Base-by-base conservation (phyloP, 2,113 vertebrate genomes). In the Dendropsophus ebraccatus region DNA sequence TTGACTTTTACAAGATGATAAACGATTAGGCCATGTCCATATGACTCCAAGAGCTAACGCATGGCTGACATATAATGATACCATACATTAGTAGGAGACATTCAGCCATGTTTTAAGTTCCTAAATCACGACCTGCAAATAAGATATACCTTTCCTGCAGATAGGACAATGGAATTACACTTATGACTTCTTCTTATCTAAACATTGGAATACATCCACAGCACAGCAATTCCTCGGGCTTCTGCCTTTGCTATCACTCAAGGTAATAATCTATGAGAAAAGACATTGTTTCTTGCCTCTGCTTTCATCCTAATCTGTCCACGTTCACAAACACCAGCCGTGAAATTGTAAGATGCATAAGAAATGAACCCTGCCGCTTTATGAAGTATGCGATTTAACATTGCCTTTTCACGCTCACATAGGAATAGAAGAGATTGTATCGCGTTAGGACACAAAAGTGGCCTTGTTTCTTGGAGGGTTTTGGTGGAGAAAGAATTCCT, bases 271-370 rank as follows among this genome's bases (percentile, higher is more conserved):
- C 7, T 47, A 69, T 50, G 65, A 78, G 21, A 70, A 73, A 84
- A 50, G 16, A 16, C 19, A 58, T 62, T 81, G 25, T 79, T 75
- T 58, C 52, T 72, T 74, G 47, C 37, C 5, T 47, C 10, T 49
- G 56, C 50, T 87, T 81, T 81, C n/a, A 87, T 74, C 69, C 49
- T 81, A 72, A 81, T 87, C 84, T 86, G n/a, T 81, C 56, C 23
- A 5, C 11, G 32, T 30, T 58, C 67, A 80, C 69, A 73, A 50
- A 86, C 49, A 25, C 50, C 30, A 25, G 35, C 50, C n/a, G 50
- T 81, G 50, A 86, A 81, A 73, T 74, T 73, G 70, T 72, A 65
- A 1, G n/a, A 60, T 41, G 50, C 37, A 84, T 58, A 76, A 49
- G 25, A 75, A 84, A 76, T 83, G 17, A 49, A 25, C 45, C 35